A percentile compares a stretch with the other conserved stretches of the same genome.
These are phyloP conservation scores for Xiphorhynchus elegans DNA, from an alignment of 2,113 vertebrate genomes.

Conservation along the genomic window DNA sequence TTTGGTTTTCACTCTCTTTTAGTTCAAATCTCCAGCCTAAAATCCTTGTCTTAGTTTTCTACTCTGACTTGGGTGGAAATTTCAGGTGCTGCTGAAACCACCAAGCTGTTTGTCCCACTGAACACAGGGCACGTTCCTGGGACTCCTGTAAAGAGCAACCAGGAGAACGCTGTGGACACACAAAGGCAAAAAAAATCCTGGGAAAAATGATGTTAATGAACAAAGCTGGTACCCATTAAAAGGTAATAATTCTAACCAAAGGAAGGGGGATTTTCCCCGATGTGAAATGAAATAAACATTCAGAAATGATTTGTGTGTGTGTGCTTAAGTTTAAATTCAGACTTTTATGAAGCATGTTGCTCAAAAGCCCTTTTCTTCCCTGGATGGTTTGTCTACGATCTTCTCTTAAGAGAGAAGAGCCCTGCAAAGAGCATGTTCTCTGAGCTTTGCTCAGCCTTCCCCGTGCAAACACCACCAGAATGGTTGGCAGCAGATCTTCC, in stretches of 20 bases:
- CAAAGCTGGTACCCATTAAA: conserved; percentile 48
- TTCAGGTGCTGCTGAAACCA: background rate
- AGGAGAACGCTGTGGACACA: background rate
- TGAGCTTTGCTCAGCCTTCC: background rate
- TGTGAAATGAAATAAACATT: conserved; percentile 11
- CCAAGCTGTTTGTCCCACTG: background rate
- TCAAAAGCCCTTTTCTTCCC: conserved; percentile 58
- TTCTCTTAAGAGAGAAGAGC: conserved; percentile 10
- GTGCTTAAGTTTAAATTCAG: conserved; percentile 1
- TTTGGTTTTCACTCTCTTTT: background rate
- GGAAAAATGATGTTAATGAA: background rate
- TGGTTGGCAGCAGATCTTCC: conserved; percentile 8
- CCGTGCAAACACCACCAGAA: background rate
- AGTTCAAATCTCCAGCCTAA: background rate
- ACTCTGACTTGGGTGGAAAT: background rate
- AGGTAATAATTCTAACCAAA: conserved; percentile 30
- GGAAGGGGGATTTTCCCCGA: background rate
- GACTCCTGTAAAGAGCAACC: background rate
- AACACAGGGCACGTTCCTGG: background rate
- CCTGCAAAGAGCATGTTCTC: background rate
- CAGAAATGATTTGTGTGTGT: conserved; percentile 1
- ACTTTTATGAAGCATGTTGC: conserved; percentile 18
- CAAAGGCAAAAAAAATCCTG: conserved; percentile 9
- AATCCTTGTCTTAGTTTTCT: background rate
- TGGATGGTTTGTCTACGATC: conserved; percentile 28